These are phyloP conservation scores for Leptinotarsa texana DNA, from an alignment of 1,140 invertebrate species.

Conservation along the genomic window DNA sequence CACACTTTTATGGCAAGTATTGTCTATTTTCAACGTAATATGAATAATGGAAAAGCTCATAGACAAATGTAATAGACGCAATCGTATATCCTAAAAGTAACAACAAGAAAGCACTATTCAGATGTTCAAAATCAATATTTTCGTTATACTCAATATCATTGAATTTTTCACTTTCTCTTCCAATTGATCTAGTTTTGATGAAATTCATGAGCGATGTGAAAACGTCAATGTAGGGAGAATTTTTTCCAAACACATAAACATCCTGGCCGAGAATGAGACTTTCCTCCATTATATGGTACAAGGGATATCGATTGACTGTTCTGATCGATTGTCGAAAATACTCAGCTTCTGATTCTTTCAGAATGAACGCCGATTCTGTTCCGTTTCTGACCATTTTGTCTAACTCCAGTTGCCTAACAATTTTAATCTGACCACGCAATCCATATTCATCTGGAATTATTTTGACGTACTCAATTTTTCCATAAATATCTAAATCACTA, in stretches of 20 bases:
- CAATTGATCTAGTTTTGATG: background rate
- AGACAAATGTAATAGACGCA: background rate
- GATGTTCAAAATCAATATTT: background rate
- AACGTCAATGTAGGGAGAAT: background rate
- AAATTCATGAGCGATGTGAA: background rate
- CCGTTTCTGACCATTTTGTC: background rate
- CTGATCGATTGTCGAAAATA: background rate
- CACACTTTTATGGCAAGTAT: too few relatives aligned
- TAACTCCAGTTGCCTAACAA: background rate
- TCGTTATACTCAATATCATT: background rate
- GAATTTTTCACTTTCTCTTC: background rate
- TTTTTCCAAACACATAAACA: background rate
- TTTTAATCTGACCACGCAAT: background rate
- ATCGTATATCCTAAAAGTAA: background rate
- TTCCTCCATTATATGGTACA: background rate
- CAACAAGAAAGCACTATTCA: background rate
- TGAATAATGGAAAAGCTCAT: background rate
- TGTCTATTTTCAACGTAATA: too few relatives aligned
- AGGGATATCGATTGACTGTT: background rate
- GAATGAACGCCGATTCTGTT: background rate
- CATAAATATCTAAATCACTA: background rate
- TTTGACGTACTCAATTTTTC: background rate
- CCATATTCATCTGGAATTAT: background rate
- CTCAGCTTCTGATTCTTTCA: background rate
- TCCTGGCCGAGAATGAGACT: background rate